A percentile compares a stretch with the other conserved stretches of the same genome.
These are phyloP conservation scores for Drosophila sproati DNA, from an alignment of 1,140 invertebrate species.

Conservation along the genomic window DNA sequence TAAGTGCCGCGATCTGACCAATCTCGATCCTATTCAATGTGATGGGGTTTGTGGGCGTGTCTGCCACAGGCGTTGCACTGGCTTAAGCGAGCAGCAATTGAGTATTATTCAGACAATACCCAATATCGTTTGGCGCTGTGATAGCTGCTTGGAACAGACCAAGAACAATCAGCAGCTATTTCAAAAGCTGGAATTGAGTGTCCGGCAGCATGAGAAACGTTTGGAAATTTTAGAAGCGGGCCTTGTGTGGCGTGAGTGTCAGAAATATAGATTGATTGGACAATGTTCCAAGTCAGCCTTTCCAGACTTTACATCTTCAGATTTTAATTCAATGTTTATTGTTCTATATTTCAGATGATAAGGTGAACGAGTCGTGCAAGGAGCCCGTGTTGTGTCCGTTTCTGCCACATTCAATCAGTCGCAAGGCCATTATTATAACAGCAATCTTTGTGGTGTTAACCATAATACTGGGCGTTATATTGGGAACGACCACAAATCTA, in stretches of 20 bases:
- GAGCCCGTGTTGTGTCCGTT: constrained; percentile 55
- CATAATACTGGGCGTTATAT: constrained; percentile 48
- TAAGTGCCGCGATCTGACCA: constrained; percentile 43
- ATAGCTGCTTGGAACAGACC: constrained; percentile 21
- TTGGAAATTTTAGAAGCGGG: constrained; percentile 48
- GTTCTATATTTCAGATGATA: constrained; percentile 40
- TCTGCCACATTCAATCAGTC: constrained; percentile 58
- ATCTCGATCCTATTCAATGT: constrained; percentile 30
- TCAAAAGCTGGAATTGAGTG: constrained; percentile 39
- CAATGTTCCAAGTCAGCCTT: neutral
- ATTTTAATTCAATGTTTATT: neutral
- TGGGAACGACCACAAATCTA: constrained; percentile 64
- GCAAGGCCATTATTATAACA: constrained; percentile 66
- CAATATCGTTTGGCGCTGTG: constrained; percentile 48
- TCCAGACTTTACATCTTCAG: neutral
- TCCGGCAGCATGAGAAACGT: constrained; percentile 60
- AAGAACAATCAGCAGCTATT: constrained; percentile 11
- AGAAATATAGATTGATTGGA: neutral
- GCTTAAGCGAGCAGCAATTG: constrained; percentile 24
- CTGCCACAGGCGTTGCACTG: constrained; percentile 37
- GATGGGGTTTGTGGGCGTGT: constrained; percentile 21
- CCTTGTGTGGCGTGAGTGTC: constrained; percentile 41
- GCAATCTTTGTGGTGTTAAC: constrained; percentile 56
- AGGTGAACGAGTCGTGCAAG: constrained; percentile 44
- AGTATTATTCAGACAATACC: constrained; percentile 20